Conservation (phyloP, 1,140 invertebrate species). For the Coptotermes formosanus region DNA sequence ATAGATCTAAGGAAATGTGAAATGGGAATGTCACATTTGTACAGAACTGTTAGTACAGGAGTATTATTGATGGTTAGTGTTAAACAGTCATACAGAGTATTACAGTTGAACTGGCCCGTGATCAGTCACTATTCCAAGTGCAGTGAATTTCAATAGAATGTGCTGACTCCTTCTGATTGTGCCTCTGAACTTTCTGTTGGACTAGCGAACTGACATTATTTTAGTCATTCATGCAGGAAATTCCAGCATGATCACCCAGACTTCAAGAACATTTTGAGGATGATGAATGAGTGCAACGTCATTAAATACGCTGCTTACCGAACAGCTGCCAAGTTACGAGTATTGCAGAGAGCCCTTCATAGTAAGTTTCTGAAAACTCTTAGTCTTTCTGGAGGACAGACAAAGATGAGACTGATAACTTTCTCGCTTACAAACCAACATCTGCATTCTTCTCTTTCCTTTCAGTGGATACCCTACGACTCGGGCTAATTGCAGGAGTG, state of each 20-base stretch:
- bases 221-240: constrained; percentile 44
- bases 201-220: neutral
- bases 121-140: no score
- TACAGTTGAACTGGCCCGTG: no score
- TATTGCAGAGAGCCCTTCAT: constrained; percentile 63
- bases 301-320: constrained; percentile 79
- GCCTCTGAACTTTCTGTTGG: no score
- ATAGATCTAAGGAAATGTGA: no score
- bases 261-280: constrained; percentile 38
- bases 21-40: no score
- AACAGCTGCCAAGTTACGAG: constrained; percentile 75
- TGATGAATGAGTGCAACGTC: constrained; percentile 66
- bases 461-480: constrained; percentile 59
- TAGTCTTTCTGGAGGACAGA: neutral
- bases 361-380: constrained; percentile 49
- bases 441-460: constrained; percentile 40
- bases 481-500: constrained; percentile 54
- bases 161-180: no score
- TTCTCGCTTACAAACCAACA: neutral
- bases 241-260: constrained; percentile 55
- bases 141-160: no score
- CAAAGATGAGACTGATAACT: neutral
- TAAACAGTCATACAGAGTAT: no score
- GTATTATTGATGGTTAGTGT: no score
- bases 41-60: no score